phyloP scores from a whole-genome alignment of 2,113 vertebrate genomes.

The Melanostigma gelatinosum region DNA sequence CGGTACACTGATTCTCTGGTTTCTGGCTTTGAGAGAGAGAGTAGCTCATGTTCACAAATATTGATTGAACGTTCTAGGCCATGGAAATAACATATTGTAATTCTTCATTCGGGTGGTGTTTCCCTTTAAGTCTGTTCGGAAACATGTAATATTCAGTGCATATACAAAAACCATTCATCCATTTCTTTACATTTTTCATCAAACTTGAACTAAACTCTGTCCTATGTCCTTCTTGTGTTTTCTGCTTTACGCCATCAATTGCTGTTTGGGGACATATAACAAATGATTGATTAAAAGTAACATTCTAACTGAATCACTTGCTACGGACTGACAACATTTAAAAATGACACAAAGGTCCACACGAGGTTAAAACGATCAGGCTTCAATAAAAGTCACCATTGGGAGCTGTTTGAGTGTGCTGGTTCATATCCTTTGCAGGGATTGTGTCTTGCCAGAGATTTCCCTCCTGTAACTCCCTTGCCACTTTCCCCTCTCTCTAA shows the following conservation, averaged over 20 bases:
- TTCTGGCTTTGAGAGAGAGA: neutral
- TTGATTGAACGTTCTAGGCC: neutral
- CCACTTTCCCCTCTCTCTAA: slow-evolving; percentile 43
- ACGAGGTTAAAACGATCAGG: slow-evolving; percentile 41
- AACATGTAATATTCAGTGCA: neutral
- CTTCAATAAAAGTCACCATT: slow-evolving; percentile 31
- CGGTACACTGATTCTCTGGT: neutral
- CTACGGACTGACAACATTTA: slow-evolving; percentile 11
- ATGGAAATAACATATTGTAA: neutral
- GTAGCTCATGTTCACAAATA: neutral
- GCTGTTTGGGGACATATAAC: neutral
- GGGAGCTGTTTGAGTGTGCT: slow-evolving; percentile 44
- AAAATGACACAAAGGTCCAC: slow-evolving; percentile 21
- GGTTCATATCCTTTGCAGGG: slow-evolving; percentile 44
- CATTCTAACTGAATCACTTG: neutral
- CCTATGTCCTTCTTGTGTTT: neutral
- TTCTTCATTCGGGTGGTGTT: neutral
- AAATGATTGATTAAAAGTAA: neutral
- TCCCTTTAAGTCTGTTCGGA: neutral
- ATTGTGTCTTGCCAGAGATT: slow-evolving; percentile 45
- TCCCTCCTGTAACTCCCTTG: slow-evolving; percentile 51
- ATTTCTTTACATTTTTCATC: neutral
- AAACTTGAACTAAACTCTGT: neutral
- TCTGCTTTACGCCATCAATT: neutral
- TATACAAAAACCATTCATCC: neutral